Percentiles rank a stretch among this genome's conserved stretches.
These are phyloP conservation scores for Argyra leucocephala DNA, from an alignment of 2,888 invertebrate species.

Conservation along the genomic window DNA sequence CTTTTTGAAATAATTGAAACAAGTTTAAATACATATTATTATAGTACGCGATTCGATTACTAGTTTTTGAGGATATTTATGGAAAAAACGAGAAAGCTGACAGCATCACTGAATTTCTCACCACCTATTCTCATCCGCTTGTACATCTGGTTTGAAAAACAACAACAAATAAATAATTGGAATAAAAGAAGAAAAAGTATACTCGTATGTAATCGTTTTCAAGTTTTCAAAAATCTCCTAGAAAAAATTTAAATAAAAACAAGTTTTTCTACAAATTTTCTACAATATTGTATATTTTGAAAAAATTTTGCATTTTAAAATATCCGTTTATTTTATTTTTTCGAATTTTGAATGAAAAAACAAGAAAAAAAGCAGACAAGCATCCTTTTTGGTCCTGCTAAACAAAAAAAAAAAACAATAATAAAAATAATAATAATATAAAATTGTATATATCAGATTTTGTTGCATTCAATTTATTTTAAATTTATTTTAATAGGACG, in stretches of 20 bases:
- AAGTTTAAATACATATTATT: background rate
- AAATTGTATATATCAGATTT: no score
- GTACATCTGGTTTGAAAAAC: background rate
- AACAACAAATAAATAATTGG: no score
- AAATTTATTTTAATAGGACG: background rate
- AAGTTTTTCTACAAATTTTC: background rate
- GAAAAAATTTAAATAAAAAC: slow-evolving; percentile 2
- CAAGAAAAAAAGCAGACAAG: background rate
- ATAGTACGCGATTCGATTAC: background rate
- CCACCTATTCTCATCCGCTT: background rate
- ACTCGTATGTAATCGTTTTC: no score
- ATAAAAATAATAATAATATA: background rate
- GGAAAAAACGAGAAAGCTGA: background rate
- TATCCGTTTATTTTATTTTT: background rate
- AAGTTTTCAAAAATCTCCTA: no score
- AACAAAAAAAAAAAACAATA: no score
- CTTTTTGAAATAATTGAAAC: background rate
- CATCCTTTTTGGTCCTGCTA: background rate
- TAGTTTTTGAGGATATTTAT: background rate
- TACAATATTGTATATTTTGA: no score
- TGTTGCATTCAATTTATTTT: no score
- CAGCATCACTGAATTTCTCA: background rate
- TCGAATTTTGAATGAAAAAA: no score
- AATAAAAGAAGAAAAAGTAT: no score
- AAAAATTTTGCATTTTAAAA: background rate